Percentiles rank a stretch among this genome's conserved stretches.
phyloP scores from a whole-genome alignment of 2,113 vertebrate genomes.

The Dermatemys mawii region DNA sequence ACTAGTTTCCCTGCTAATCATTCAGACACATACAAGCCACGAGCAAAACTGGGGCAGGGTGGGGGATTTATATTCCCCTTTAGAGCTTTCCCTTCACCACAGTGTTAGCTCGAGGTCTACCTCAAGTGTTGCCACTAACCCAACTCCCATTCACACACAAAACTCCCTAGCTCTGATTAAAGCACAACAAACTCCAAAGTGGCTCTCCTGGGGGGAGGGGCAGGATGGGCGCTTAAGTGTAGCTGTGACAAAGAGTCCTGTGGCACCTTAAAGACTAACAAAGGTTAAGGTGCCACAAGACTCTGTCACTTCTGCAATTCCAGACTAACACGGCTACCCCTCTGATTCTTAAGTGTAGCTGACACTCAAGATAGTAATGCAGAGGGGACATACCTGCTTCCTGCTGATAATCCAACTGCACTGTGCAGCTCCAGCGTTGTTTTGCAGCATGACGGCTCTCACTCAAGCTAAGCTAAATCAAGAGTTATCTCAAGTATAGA shows the following conservation, averaged over 20 bases:
- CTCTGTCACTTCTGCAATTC: no score
- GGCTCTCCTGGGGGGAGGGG: no score
- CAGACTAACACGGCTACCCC: no score
- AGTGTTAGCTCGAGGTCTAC: background rate
- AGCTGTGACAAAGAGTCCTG: no score
- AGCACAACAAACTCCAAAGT: background rate
- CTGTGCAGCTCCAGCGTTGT: background rate
- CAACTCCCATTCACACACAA: background rate
- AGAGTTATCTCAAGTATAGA: background rate
- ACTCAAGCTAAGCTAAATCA: background rate
- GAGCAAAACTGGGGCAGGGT: background rate
- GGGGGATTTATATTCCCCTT: background rate
- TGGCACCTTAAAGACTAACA: no score
- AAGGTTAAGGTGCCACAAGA: no score
- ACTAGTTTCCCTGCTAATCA: background rate
- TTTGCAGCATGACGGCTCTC: background rate
- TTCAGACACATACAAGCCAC: background rate
- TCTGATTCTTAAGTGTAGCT: background rate
- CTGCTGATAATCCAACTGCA: background rate
- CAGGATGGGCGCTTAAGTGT: no score
- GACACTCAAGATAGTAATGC: background rate
- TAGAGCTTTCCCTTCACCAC: background rate
- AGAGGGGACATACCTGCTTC: background rate
- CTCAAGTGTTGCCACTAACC: background rate
- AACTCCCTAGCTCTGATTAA: background rate